Evolutionary conservation across 2,888 invertebrate species (phyloP), one percentile per base, ranked within the genome.

Genomic region (Meloe dianella): DNA sequence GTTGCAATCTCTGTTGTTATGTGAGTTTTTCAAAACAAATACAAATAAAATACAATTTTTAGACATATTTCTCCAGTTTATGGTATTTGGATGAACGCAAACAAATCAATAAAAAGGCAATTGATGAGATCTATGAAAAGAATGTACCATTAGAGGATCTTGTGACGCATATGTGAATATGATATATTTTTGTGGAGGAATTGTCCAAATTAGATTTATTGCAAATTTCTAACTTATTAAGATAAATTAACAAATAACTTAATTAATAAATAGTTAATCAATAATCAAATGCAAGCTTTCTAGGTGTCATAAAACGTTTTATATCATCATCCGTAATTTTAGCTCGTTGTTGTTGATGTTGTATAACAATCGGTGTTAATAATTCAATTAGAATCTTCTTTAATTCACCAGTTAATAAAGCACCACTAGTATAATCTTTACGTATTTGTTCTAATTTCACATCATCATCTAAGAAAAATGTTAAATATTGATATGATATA

Each of bases 381-480:
- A 90, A 85, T 54, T 92, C 92, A 74, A 98, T 95, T 6, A 98
- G 89, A 73, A 95, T 86, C 80, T 95, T 95, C 84, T 99, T 99
- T 66, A 99, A 86, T 82, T 97, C 94, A 0, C 99, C 98, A 0
- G 98, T 98, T 38, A 99, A 84, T 84, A 99, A 85, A 78, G 91
- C 90, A 2, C 99, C 99, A 72, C 90, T 91, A 59, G 92, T 89
- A 80, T 97, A 97, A 68, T 90, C 89, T 88, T 94, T 85, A 68
- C 86, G 85, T 51, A 89, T 83, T 77, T 84, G 78, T 73, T 93
- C 93, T 69, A 99, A 85, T 78, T 89, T 88, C 0, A 89, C 90
- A 80, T 99, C 98, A 83, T 97, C 96, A 67, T 98, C 97, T 66
- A 98, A 80, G 86, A 99, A 99, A 85, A 97, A 99, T 29, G 89